Conservation (phyloP, 2,113 vertebrate species). For the Chrysemys picta region DNA sequence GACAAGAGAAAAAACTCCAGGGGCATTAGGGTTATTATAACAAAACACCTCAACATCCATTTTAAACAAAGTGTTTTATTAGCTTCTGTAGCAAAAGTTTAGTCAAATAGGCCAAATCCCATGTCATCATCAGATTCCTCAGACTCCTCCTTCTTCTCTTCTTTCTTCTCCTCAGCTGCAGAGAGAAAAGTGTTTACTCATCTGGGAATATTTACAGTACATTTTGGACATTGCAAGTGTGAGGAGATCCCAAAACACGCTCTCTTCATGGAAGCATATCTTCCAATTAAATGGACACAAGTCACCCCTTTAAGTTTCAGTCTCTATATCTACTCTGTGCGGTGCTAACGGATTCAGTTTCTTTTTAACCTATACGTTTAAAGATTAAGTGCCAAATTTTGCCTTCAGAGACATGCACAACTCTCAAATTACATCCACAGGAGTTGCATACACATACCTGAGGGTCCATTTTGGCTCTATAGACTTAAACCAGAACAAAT, state of each 20-base stretch:
- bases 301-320: background rate
- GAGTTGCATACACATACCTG: background rate
- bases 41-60: background rate
- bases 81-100: constrained; percentile 60
- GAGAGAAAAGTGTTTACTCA: no score
- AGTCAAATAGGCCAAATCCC: constrained; percentile 97
- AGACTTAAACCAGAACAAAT: background rate
- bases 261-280: background rate
- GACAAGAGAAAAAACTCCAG: background rate
- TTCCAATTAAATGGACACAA: background rate
- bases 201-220: no score
- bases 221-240: no score
- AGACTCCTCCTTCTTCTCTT: constrained; percentile 97
- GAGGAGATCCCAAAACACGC: no score
- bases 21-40: background rate
- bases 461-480: background rate
- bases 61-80: constrained; percentile 77
- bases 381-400: background rate
- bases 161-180: constrained; percentile 88
- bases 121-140: constrained; percentile 98
- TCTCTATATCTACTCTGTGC: background rate
- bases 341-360: background rate
- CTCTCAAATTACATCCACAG: background rate
- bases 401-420: accelerated
- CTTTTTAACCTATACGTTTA: background rate